Conservation (phyloP, 2,113 vertebrate genomes). For the Panthera leo region DNA sequence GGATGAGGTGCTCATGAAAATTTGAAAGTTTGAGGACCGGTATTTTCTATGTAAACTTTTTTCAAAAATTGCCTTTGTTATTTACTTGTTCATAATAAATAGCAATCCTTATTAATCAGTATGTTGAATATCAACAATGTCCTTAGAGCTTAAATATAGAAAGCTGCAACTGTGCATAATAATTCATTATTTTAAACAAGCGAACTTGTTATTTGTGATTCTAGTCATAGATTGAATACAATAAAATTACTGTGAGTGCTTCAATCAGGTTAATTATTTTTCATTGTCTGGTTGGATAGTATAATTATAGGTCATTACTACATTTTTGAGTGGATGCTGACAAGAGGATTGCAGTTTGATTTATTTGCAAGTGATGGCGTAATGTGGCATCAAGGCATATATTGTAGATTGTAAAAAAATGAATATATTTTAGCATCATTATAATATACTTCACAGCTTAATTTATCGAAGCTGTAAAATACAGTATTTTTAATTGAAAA, state of each 20-base stretch:
- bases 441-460: background rate
- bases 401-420: slow-evolving; percentile 5
- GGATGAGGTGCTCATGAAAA: background rate
- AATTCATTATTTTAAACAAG: slow-evolving; percentile 30
- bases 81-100: background rate
- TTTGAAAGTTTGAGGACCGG: background rate
- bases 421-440: slow-evolving; percentile 12
- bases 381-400: background rate
- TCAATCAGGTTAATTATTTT: background rate
- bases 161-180: background rate
- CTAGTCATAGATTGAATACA: background rate
- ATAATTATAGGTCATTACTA: slow-evolving; percentile 19
- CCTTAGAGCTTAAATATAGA: slow-evolving; percentile 32
- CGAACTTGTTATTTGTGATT: background rate
- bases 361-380: slow-evolving; percentile 12
- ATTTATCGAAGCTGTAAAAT: slow-evolving; percentile 17
- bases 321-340: slow-evolving; percentile 33
- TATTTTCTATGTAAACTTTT: slow-evolving; percentile 27
- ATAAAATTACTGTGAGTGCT: slow-evolving; percentile 24
- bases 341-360: background rate
- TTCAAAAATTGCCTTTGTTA: slow-evolving; percentile 25
- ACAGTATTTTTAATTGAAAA: slow-evolving; percentile 49
- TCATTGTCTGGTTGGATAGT: background rate
- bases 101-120: slow-evolving; percentile 8
- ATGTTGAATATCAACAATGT: background rate